Base-by-base conservation (phyloP, 2,113 vertebrate genomes). In the Furnarius figulus region DNA sequence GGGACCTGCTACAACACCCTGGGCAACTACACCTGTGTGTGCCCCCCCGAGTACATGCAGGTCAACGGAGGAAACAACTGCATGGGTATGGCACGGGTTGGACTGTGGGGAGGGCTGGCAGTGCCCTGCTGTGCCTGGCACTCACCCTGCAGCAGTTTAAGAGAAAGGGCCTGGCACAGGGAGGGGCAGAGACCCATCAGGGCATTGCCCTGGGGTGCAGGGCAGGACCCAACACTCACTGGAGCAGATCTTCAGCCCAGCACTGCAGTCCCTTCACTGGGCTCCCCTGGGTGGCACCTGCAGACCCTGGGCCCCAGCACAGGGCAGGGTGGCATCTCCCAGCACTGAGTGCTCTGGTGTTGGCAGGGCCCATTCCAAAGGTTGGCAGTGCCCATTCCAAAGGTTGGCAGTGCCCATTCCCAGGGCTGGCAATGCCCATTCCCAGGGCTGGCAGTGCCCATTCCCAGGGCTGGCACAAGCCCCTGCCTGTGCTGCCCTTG, bases 1-100 rank as follows among this genome's bases (percentile, higher is more conserved):
- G 99, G 99, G 19, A 99, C 99, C 74, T 99, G 99, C 97, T 99
- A 99, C 97, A 99, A 99, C 98, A 99, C 99, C 30, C 95, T 99
- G 33, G 99, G 99, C 78, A 99, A 99, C 98, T 99, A 99, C 97
- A 99, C 99, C 19, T 99, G 99, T 1, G 98, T 99, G 85, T 99
- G 99, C 83, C 99, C 99, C 0, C 98, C 98, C 0, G 99, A 99
- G 82, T 99, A 99, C 97, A 99, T 99, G 99, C 99, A 99, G 91
- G 98, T 99, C 97, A 99, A 99, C 3, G 98, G 99, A 85, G 99
- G 99, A 56, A 99, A 99, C 97, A 99, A 98, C 97, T 99, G 99
- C 97, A 99, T 99, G 99, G 99, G 99, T 99, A 98, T 9, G 98
- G 81, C 35, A 44, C 18, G 37, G 87, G 28, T 7, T 5, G 37